These are phyloP conservation scores for Dendrolimus houi DNA, from an alignment of 2,888 invertebrate genomes.

Conservation along the genomic window DNA sequence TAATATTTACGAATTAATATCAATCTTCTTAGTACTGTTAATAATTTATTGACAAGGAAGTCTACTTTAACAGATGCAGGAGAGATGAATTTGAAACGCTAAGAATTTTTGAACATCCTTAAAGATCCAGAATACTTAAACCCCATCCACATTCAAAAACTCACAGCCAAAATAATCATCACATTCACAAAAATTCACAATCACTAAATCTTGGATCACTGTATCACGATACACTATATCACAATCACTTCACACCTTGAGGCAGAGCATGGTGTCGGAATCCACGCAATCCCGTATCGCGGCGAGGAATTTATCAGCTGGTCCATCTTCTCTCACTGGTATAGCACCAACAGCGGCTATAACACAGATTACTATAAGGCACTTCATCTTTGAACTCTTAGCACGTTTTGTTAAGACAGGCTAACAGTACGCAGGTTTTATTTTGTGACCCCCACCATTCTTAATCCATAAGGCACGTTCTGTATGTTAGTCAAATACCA, in stretches of 20 bases:
- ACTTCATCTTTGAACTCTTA: conserved; percentile 58
- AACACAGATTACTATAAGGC: conserved; percentile 45
- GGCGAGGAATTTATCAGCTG: conserved; percentile 55
- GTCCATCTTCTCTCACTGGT: conserved; percentile 59
- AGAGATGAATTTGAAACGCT: not conserved
- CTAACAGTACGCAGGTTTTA: conserved; percentile 57
- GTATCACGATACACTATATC: conserved; percentile 21
- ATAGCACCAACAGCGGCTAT: conserved; percentile 47
- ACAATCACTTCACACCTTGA: conserved; percentile 79
- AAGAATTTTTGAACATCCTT: too few relatives aligned
- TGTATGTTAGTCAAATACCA: conserved; percentile 15
- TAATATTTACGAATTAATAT: too few relatives aligned
- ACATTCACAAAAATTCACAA: conserved; percentile 13
- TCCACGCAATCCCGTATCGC: conserved; percentile 81
- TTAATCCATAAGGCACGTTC: conserved; percentile 56
- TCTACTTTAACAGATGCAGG: too few relatives aligned
- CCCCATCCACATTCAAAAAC: not conserved
- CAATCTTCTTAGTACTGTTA: too few relatives aligned
- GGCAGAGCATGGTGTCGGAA: conserved; percentile 81
- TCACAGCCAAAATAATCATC: conserved; percentile 6
- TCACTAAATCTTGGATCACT: conserved; percentile 3
- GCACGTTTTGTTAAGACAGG: conserved; percentile 60
- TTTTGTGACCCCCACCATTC: conserved; percentile 51
- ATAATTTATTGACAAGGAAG: too few relatives aligned
- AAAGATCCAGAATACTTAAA: not conserved